These are phyloP conservation scores for Saccopteryx leptura DNA, from an alignment of 2,113 vertebrate genomes.

Conservation along the genomic window DNA sequence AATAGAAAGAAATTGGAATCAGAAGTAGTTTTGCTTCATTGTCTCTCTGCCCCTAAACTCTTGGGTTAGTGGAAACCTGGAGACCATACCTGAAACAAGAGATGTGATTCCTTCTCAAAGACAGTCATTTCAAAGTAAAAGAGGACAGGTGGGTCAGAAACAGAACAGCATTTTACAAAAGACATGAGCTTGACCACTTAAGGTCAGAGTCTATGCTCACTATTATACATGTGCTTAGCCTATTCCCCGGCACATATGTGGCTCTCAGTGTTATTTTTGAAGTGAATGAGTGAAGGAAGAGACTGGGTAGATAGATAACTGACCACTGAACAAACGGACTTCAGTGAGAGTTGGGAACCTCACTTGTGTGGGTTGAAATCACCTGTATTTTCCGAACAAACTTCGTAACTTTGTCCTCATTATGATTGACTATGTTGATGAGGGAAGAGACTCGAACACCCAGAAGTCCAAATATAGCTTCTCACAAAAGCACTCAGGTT, in stretches of 20 bases:
- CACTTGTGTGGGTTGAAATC: background rate
- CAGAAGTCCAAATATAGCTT: constrained; percentile 16
- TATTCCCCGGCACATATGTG: background rate
- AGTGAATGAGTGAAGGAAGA: background rate
- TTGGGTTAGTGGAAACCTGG: background rate
- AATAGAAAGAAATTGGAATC: constrained; percentile 28
- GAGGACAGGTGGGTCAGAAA: background rate
- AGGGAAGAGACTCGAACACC: background rate
- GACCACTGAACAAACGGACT: background rate
- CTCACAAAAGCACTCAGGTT: background rate
- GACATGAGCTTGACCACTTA: background rate
- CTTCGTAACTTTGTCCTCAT: background rate
- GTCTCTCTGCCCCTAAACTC: background rate
- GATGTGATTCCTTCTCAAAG: background rate
- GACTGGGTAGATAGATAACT: background rate
- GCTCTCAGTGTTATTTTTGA: background rate
- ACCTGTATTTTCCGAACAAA: constrained; percentile 43
- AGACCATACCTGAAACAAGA: background rate
- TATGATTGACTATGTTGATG: background rate
- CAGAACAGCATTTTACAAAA: background rate
- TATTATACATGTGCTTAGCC: background rate
- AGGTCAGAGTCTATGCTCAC: background rate
- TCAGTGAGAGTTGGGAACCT: background rate
- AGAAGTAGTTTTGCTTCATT: constrained; percentile 9
- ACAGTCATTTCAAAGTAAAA: constrained; percentile 33